Conservation (phyloP, 2,888 invertebrate species). For the Nephrotoma guestfalica region DNA sequence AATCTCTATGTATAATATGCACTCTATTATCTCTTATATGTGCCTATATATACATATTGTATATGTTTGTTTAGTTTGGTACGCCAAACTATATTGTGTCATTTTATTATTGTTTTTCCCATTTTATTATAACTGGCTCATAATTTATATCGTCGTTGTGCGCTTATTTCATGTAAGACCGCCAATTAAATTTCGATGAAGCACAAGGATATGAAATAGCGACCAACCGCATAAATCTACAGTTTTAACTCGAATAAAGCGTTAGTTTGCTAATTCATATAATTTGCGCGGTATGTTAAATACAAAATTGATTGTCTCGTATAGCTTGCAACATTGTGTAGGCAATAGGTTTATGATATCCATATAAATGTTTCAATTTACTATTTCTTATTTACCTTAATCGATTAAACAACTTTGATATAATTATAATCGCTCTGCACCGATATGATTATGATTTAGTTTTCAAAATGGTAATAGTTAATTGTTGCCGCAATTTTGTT, state of each 20-base stretch:
- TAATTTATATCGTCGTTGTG: neutral
- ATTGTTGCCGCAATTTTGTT: neutral
- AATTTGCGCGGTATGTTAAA: neutral
- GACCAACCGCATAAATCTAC: neutral
- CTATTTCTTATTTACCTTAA: neutral
- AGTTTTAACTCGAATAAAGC: neutral
- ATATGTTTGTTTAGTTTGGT: neutral
- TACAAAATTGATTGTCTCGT: neutral
- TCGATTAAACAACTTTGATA: neutral
- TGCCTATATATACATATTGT: neutral
- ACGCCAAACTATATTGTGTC: neutral
- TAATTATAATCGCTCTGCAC: neutral
- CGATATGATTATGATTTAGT: neutral
- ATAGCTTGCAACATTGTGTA: neutral
- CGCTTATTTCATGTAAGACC: neutral
- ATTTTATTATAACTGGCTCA: neutral
- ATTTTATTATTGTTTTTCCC: neutral
- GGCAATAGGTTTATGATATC: neutral
- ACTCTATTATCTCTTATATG: neutral
- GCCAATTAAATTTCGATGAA: neutral
- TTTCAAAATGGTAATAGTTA: neutral
- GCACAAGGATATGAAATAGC: neutral
- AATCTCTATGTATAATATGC: neutral
- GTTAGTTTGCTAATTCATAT: neutral
- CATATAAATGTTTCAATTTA: neutral